Evolutionary conservation across 1,140 invertebrate genomes (phyloP), one percentile per base, ranked within the genome.

Genomic region (Sitobion miscanthi): DNA sequence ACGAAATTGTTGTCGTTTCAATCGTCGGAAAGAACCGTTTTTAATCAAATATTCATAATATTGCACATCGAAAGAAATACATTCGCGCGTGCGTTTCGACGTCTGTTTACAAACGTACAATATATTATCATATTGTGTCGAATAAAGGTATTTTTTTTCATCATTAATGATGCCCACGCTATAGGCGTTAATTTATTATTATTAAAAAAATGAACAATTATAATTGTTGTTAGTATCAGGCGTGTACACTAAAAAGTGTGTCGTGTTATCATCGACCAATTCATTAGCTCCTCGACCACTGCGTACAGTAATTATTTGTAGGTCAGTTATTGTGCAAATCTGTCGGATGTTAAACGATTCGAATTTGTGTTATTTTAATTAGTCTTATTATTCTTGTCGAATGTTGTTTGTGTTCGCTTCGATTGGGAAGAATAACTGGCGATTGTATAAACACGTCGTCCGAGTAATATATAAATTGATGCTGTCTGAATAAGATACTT

Each of bases 361-460:
- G n/a, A 77, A n/a, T n/a, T 77, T 77, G n/a, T 77, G 62, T 77
- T 77, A 69, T 69, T n/a, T n/a, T 69, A n/a, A 69, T 69, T 30
- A 69, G 62, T 11, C n/a, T 69, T 69, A 69, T 35, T n/a, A 77
- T 17, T 77, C 11, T 77, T 77, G 30, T 77, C n/a, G 14, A n/a
- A n/a, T 77, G 62, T 77, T 77, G 62, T 77, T 77, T 35, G 62
- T 77, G 62, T 77, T 77, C 14, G 30, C 30, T 77, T 77, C 62
- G n/a, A 77, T 77, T 77, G 14, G 4, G 17, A n/a, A 77, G n/a
- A 77, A 77, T n/a, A n/a, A n/a, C 14, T n/a, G 5, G 62, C 14
- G 62, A 77, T 77, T 77, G n/a, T 77, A 35, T 17, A 77, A 77
- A 77, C 62, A 77, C n/a, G n/a, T 77, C 62, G n/a, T 77, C 62